A percentile compares a stretch with the other conserved stretches of the same genome.
phyloP scores from a whole-genome alignment of 2,888 invertebrate genomes.

The Tridacna gigas region DNA sequence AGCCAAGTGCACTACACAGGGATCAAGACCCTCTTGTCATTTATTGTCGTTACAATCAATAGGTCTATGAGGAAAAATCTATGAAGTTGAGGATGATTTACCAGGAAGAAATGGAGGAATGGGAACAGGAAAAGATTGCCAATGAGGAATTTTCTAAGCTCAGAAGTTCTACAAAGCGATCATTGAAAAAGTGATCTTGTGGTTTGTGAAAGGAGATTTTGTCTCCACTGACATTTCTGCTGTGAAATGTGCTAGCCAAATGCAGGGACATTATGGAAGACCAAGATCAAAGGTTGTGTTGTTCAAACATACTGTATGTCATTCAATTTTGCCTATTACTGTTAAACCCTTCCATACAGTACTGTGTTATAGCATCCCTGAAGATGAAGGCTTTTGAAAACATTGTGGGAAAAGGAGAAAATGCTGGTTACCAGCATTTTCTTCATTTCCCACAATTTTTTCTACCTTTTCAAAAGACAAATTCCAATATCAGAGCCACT shows the following conservation, averaged over 20 bases:
- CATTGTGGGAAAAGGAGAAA: neutral
- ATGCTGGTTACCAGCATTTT: neutral
- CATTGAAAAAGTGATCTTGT: neutral
- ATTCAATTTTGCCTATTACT: neutral
- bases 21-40: neutral
- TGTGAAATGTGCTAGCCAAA: too few species aligned
- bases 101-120: conserved; percentile 10
- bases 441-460: too few species aligned
- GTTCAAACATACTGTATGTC: neutral
- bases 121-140: conserved; percentile 37
- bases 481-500: too few species aligned
- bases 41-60: neutral
- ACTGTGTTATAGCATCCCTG: neutral
- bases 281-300: too few species aligned
- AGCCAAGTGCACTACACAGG: too few species aligned
- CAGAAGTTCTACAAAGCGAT: conserved; percentile 29
- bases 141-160: conserved; percentile 22
- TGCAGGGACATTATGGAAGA: too few species aligned
- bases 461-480: too few species aligned
- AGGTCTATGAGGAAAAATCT: conserved; percentile 24
- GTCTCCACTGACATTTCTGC: too few species aligned
- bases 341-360: neutral
- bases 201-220: too few species aligned
- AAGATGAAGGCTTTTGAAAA: too few species aligned
- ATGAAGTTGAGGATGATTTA: conserved; percentile 20